phyloP scores from a whole-genome alignment of 1,140 invertebrate genomes.

The Radopholus similis region DNA sequence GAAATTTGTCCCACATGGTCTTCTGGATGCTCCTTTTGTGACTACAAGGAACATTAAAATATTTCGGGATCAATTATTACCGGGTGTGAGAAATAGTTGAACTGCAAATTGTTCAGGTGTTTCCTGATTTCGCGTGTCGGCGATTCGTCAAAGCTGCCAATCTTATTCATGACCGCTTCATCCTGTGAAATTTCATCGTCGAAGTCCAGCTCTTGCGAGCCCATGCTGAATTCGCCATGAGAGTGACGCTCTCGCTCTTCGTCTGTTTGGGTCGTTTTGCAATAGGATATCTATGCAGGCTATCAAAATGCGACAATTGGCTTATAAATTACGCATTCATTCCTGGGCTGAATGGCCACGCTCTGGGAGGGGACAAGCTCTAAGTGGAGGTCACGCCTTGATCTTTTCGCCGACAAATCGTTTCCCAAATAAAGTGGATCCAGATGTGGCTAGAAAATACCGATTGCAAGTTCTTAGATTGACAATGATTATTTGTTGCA shows the following conservation, averaged over 20 bases:
- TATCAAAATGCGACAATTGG: neutral
- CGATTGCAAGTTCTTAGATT: neutral
- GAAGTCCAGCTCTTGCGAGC: conserved; percentile 33
- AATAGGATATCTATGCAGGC: conserved; percentile 28
- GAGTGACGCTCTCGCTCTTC: conserved; percentile 22
- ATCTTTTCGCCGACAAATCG: neutral
- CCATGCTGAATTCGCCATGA: conserved; percentile 35
- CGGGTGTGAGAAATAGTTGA: conserved; percentile 12
- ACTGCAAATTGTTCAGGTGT: conserved; percentile 24
- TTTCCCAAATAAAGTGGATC: neutral
- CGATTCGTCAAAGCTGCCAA: conserved; percentile 21
- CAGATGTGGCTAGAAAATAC: neutral
- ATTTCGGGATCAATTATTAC: neutral
- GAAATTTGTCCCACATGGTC: neutral
- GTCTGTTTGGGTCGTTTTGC: conserved; percentile 35
- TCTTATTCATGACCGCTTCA: neutral
- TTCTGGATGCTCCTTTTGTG: conserved; percentile 10
- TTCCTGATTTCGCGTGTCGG: conserved; percentile 24
- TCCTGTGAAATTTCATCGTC: conserved; percentile 28
- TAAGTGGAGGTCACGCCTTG: neutral
- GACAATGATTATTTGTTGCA: neutral
- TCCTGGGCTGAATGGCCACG: conserved; percentile 13
- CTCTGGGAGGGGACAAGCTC: neutral
- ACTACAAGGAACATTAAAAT: neutral
- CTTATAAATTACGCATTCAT: conserved; percentile 14